These are phyloP conservation scores for Drusus annulatus DNA, from an alignment of 1,140 invertebrate genomes.

Conservation along the genomic window DNA sequence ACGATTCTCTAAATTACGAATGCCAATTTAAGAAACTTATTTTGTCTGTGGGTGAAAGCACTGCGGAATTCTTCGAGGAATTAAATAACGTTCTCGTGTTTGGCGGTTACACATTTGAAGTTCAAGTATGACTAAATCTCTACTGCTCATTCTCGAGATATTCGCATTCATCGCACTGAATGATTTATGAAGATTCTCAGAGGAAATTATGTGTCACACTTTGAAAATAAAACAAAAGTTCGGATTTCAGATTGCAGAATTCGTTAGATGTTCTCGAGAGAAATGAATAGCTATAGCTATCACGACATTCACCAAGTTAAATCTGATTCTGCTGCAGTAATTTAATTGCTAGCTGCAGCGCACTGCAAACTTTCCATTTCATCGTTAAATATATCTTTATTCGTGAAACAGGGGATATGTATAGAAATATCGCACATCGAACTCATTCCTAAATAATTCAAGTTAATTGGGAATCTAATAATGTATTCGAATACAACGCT, in stretches of 20 bases:
- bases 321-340: too few species aligned
- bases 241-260: neutral
- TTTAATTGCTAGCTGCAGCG: too few species aligned
- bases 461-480: too few species aligned
- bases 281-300: too few species aligned
- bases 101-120: neutral
- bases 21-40: neutral
- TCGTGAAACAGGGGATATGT: neutral
- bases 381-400: neutral
- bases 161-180: constrained; percentile 1
- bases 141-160: constrained; percentile 9
- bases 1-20: neutral
- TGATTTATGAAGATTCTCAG: constrained; percentile 4
- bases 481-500: too few species aligned
- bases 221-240: neutral
- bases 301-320: too few species aligned
- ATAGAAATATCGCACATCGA: too few species aligned
- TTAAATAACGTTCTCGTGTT: neutral
- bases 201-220: constrained; percentile 8
- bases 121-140: constrained; percentile 16
- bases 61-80: neutral
- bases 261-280: neutral
- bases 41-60: neutral
- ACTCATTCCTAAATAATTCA: too few species aligned
- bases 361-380: too few species aligned